A percentile compares a stretch with the other conserved stretches of the same genome.
Evolutionary conservation across 2,797 vertebrate species (phyloP).

Genomic region (Arrhamphus sclerolepis): DNA sequence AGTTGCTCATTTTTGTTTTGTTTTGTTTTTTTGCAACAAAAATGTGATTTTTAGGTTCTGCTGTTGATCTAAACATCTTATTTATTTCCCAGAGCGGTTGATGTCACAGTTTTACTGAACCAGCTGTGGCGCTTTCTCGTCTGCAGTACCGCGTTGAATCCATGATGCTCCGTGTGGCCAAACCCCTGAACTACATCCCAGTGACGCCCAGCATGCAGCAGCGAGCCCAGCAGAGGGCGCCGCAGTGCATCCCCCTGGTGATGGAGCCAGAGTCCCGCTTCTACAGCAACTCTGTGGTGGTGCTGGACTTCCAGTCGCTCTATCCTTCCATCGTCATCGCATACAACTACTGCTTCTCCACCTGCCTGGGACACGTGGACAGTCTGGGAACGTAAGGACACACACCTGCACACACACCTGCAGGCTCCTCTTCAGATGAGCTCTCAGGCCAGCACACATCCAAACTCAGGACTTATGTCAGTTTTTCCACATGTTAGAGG

Average conservation of each 20-base stretch:
- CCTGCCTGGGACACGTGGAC: conserved; percentile 93
- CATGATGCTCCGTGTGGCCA: conserved; percentile 97
- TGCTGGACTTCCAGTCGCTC: conserved; percentile 95
- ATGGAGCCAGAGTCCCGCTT: conserved; percentile 98
- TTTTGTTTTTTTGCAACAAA: no score
- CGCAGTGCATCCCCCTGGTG: conserved; percentile 90
- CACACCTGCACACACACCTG: neutral
- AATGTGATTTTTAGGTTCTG: no score
- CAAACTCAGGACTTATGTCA: conserved; percentile 35
- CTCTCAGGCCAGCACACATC: no score
- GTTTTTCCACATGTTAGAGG: conserved; percentile 28
- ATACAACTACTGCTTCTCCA: conserved; percentile 99
- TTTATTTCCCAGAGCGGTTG: no score
- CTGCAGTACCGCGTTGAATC: conserved; percentile 96
- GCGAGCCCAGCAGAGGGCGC: conserved; percentile 93
- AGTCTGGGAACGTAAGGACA: conserved; percentile 92
- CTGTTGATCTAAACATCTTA: no score
- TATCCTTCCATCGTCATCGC: conserved; percentile 98
- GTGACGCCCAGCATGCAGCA: conserved; percentile 92
- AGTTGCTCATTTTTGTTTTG: no score
- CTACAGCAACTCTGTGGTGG: conserved; percentile 96
- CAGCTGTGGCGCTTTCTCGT: neutral
- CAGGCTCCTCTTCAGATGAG: no score
- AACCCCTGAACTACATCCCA: conserved; percentile 95
- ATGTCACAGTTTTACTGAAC: no score